Percentiles rank a stretch among this genome's conserved stretches.
phyloP scores from a whole-genome alignment of 2,888 invertebrate species.

The Cenopis cana region DNA sequence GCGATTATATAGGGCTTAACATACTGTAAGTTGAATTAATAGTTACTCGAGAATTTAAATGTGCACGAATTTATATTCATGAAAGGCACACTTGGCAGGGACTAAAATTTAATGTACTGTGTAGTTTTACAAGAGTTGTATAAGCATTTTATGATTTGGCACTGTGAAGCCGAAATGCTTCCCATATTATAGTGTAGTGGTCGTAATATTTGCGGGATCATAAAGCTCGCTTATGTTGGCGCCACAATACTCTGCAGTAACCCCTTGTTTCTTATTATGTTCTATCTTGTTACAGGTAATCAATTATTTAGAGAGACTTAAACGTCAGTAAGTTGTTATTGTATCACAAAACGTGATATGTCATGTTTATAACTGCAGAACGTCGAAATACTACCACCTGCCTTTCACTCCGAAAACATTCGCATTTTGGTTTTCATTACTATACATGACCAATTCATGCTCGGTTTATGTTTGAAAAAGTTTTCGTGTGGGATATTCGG shows the following conservation, averaged over 20 bases:
- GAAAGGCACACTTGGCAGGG: constrained; percentile 24
- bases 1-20: too few relatives aligned
- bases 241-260: constrained; percentile 14
- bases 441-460: constrained; percentile 55
- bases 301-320: constrained; percentile 20
- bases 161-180: constrained; percentile 44
- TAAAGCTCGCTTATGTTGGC: constrained; percentile 46
- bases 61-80: constrained; percentile 19
- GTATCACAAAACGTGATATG: constrained; percentile 18
- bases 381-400: neutral
- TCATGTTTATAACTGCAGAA: constrained; percentile 12
- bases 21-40: neutral
- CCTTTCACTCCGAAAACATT: constrained; percentile 35
- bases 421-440: constrained; percentile 39
- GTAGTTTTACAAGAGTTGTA: constrained; percentile 64
- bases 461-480: constrained; percentile 65
- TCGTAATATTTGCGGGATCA: constrained; percentile 56
- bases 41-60: neutral
- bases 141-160: constrained; percentile 65
- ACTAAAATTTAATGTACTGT: constrained; percentile 65
- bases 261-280: neutral
- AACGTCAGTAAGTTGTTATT: constrained; percentile 29
- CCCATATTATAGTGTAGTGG: constrained; percentile 62
- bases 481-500: constrained; percentile 70
- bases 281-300: constrained; percentile 33